These are phyloP conservation scores for Nomada hirtipes DNA, from an alignment of 2,888 invertebrate genomes.

Conservation along the genomic window DNA sequence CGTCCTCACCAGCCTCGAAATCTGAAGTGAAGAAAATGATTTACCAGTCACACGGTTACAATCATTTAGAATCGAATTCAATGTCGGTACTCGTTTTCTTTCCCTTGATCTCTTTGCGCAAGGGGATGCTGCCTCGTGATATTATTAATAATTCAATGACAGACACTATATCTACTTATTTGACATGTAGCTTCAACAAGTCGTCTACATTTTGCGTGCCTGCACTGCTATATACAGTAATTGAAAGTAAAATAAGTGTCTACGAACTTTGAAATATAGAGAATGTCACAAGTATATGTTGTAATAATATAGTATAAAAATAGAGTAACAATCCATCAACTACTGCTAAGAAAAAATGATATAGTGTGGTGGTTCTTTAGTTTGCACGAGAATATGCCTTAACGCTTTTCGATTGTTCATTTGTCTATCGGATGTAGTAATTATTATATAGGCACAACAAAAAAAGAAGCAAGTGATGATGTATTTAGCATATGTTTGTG, in stretches of 20 bases:
- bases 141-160: neutral
- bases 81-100: neutral
- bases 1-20: constrained; percentile 90
- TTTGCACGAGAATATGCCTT: constrained; percentile 24
- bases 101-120: neutral
- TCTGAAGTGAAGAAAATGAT: constrained; percentile 83
- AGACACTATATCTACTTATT: constrained; percentile 5
- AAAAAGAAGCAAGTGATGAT: constrained; percentile 47
- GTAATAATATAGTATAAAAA: constrained; percentile 4
- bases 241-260: constrained; percentile 24
- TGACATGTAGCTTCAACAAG: neutral
- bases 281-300: constrained; percentile 14
- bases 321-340: constrained; percentile 9
- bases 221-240: constrained; percentile 29
- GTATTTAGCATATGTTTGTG: constrained; percentile 46
- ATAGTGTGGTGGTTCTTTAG: constrained; percentile 7
- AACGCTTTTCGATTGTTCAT: constrained; percentile 24
- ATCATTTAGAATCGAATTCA: neutral
- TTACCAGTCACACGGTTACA: neutral
- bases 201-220: constrained; percentile 12
- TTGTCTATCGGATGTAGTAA: constrained; percentile 31
- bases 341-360: constrained; percentile 28
- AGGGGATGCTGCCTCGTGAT: neutral
- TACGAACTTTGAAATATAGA: constrained; percentile 13
- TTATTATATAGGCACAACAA: constrained; percentile 17